Conservation (phyloP, 2,888 invertebrate genomes). For the Morpho helenor region DNA sequence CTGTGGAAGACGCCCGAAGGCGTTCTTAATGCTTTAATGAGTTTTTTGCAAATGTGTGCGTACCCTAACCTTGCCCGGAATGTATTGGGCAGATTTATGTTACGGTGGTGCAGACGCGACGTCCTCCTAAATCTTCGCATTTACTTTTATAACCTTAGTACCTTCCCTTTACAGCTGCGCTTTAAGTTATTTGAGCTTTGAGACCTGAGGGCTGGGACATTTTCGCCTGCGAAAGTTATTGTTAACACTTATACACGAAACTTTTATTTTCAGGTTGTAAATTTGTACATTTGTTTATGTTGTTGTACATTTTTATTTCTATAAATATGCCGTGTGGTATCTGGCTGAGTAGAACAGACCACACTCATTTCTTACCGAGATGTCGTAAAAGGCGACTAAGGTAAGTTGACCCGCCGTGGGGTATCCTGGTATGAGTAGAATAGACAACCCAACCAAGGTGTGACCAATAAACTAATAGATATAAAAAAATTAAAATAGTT, state of each 20-base stretch:
- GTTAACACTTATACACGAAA: not conserved
- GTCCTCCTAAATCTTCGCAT: constrained; percentile 27
- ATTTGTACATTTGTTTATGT: no score
- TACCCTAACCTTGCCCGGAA: constrained; percentile 25
- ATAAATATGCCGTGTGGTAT: no score
- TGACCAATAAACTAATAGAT: no score
- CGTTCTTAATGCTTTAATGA: constrained; percentile 33
- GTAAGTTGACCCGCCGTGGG: no score
- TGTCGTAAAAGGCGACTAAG: no score
- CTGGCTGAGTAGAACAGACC: no score
- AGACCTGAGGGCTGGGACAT: constrained; percentile 4
- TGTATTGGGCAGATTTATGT: constrained; percentile 30
- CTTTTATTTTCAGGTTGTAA: no score
- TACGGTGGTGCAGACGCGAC: constrained; percentile 23
- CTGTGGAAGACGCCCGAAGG: constrained; percentile 17
- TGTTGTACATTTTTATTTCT: no score
- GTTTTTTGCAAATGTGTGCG: constrained; percentile 28
- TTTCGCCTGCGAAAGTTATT: not conserved
- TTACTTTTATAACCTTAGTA: constrained; percentile 24
- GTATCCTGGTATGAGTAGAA: no score
- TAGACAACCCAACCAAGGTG: no score
- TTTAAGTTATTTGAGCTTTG: constrained; percentile 8
- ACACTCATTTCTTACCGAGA: no score
- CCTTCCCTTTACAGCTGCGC: constrained; percentile 15
- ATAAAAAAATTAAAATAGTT: no score